Conservation (phyloP, 2,888 invertebrate species). For the Nomada ruficornis region DNA sequence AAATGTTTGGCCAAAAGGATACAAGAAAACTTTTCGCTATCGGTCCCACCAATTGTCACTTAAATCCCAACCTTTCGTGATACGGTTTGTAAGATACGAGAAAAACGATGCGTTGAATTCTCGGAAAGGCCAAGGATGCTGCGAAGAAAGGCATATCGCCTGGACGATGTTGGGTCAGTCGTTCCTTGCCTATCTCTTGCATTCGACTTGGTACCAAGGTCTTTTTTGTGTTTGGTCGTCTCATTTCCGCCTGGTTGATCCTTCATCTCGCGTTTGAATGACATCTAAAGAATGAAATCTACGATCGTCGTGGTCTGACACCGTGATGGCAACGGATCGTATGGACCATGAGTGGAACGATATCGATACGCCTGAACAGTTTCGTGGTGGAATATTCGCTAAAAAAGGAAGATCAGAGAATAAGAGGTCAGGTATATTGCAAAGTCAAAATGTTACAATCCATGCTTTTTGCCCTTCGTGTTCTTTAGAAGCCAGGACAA, state of each 20-base stretch:
- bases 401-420: slow-evolving; percentile 39
- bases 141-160: slow-evolving; percentile 8
- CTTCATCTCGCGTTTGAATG: slow-evolving; percentile 61
- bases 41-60: background rate
- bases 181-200: slow-evolving; percentile 51
- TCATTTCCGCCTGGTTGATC: slow-evolving; percentile 70
- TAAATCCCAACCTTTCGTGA: background rate
- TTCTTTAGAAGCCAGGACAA: background rate
- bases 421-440: background rate
- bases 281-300: slow-evolving; percentile 68
- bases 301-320: slow-evolving; percentile 49
- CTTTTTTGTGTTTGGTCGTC: slow-evolving; percentile 60
- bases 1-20: background rate
- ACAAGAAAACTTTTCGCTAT: background rate
- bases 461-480: too few relatives aligned
- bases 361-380: slow-evolving; percentile 63
- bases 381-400: slow-evolving; percentile 24
- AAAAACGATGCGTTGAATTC: background rate
- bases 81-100: background rate
- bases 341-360: slow-evolving; percentile 34
- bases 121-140: background rate
- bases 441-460: background rate
- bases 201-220: slow-evolving; percentile 45
- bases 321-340: slow-evolving; percentile 59
- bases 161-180: slow-evolving; percentile 20